A percentile compares a stretch with the other conserved stretches of the same genome.
Conservation (phyloP, 2,888 invertebrate genomes). For the Cataglyphis albicans region DNA sequence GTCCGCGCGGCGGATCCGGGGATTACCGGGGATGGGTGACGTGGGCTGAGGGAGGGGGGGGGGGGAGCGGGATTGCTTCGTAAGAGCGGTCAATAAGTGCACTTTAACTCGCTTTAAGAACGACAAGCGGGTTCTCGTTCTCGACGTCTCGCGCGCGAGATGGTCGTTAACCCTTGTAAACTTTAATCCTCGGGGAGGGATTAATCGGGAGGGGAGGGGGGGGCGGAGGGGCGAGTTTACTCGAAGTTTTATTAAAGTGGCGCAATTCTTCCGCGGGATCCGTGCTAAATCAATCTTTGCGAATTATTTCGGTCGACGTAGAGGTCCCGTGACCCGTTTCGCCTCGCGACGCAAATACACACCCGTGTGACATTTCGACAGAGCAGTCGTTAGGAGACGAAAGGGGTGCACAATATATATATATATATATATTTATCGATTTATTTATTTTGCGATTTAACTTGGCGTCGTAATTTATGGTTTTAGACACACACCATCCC, state of each 20-base stretch:
- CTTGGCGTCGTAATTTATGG: slow-evolving; percentile 49
- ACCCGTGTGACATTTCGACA: neutral
- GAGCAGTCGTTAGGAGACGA: neutral
- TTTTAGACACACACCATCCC: slow-evolving; percentile 15
- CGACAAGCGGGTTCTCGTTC: slow-evolving; percentile 18
- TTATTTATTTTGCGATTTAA: slow-evolving; percentile 51
- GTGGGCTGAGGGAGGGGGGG: neutral
- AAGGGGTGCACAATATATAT: neutral
- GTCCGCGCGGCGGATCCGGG: slow-evolving; percentile 32
- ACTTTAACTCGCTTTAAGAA: slow-evolving; percentile 48
- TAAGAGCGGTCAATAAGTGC: slow-evolving; percentile 55
- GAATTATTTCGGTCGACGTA: neutral
- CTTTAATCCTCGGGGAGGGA: slow-evolving; percentile 48
- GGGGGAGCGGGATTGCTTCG: slow-evolving; percentile 33
- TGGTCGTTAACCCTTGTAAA: slow-evolving; percentile 48
- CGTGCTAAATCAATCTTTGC: slow-evolving; percentile 26
- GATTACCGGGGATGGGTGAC: slow-evolving; percentile 42
- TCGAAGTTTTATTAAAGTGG: slow-evolving; percentile 21
- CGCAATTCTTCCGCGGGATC: slow-evolving; percentile 26
- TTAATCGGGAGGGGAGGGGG: neutral
- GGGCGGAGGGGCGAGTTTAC: slow-evolving; percentile 17
- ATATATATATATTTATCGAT: slow-evolving; percentile 40
- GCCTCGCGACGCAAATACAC: neutral
- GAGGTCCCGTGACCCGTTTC: neutral
- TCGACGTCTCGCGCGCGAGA: slow-evolving; percentile 22